phyloP scores from a whole-genome alignment of 2,888 invertebrate genomes.

The Nephrotoma flavescens region DNA sequence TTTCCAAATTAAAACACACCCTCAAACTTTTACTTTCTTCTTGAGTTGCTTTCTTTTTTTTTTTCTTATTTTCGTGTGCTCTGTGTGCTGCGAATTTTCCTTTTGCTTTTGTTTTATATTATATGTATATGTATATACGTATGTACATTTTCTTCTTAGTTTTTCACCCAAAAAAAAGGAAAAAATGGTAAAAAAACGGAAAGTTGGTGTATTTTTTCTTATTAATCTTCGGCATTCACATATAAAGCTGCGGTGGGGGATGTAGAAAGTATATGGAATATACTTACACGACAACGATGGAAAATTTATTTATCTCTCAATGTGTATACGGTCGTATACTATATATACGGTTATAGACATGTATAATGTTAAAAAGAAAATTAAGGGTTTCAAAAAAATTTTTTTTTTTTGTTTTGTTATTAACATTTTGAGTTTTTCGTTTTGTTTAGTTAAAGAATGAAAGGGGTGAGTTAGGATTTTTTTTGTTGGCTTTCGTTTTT shows the following conservation, averaged over 20 bases:
- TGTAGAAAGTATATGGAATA: neutral
- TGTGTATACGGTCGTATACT: neutral
- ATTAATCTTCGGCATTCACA: neutral
- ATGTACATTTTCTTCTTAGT: neutral
- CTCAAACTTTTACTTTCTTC: conserved; percentile 2
- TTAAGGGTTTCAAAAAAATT: neutral
- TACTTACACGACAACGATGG: neutral
- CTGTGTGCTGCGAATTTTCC: neutral
- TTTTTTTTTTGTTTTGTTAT: neutral
- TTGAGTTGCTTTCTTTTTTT: neutral
- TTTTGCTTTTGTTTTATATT: neutral
- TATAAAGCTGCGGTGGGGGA: neutral
- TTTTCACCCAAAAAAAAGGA: neutral
- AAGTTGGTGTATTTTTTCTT: neutral
- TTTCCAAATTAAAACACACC: conserved; percentile 6
- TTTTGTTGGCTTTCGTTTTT: neutral
- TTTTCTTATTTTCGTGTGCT: neutral
- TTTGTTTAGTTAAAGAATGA: neutral
- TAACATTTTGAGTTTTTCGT: neutral
- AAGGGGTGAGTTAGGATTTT: neutral
- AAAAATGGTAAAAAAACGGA: neutral
- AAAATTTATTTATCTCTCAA: neutral
- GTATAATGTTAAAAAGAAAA: neutral
- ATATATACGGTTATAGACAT: neutral
- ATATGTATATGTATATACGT: neutral